phyloP scores from a whole-genome alignment of 2,888 invertebrate genomes.

The Asteroscopus sphinx region DNA sequence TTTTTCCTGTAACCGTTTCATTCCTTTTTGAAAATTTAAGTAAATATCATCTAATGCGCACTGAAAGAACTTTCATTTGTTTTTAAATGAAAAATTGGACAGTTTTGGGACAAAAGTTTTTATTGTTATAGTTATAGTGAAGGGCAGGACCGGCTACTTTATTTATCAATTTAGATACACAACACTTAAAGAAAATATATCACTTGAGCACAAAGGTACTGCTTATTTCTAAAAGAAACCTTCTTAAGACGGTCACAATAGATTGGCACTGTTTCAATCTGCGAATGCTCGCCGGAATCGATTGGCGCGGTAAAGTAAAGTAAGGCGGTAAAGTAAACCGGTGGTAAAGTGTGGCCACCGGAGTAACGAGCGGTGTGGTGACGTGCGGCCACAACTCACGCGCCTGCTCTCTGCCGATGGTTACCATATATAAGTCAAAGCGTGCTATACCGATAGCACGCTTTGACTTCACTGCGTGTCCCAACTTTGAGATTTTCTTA shows the following conservation, averaged over 20 bases:
- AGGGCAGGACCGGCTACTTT: too few species aligned
- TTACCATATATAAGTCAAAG: too few species aligned
- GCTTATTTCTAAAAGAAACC: too few species aligned
- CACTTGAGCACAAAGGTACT: too few species aligned
- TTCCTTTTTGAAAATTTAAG: too few species aligned
- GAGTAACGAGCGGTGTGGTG: background rate
- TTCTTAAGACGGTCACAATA: constrained; percentile 7
- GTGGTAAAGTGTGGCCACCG: constrained; percentile 1
- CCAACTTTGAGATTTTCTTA: background rate
- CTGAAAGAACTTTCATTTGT: too few species aligned
- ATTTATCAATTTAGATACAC: too few species aligned
- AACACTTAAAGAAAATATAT: too few species aligned
- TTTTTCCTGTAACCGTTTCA: too few species aligned
- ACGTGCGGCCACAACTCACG: background rate
- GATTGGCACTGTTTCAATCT: constrained; percentile 19
- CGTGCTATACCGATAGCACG: background rate
- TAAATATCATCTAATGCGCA: too few species aligned
- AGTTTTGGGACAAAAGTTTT: too few species aligned
- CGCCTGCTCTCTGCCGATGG: background rate
- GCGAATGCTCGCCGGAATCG: constrained; percentile 1
- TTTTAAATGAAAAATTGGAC: too few species aligned
- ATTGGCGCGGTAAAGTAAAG: constrained; percentile 5
- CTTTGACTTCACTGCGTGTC: background rate
- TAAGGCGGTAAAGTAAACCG: constrained; percentile 1
- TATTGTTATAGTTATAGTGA: background rate